Percentiles rank a stretch among this genome's conserved stretches.
phyloP scores from a whole-genome alignment of 1,140 invertebrate genomes.

The Drosophila obscura region DNA sequence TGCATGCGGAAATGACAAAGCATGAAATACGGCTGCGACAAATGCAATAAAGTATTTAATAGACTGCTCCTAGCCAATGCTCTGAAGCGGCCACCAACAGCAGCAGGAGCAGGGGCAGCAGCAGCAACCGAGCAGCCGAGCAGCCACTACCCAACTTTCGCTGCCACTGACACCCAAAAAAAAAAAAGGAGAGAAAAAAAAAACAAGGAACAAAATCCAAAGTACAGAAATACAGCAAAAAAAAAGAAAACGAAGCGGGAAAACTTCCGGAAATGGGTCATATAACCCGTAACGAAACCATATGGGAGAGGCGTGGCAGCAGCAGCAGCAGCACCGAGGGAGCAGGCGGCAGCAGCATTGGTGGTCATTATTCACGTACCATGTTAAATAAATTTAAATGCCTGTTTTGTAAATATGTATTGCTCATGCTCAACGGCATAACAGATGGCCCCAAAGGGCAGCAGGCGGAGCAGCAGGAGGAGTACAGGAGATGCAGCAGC shows the following conservation, averaged over 20 bases:
- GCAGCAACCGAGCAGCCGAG: conserved; percentile 5
- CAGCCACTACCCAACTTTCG: conserved; percentile 49
- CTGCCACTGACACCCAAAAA: conserved; percentile 72
- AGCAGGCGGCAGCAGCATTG: conserved; percentile 46
- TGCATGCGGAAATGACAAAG: conserved; percentile 81
- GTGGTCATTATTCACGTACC: conserved; percentile 80
- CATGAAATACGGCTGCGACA: conserved; percentile 81
- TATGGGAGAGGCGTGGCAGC: conserved; percentile 56
- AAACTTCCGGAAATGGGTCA: conserved; percentile 49
- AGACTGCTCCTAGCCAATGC: conserved; percentile 72
- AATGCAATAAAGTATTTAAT: conserved; percentile 83
- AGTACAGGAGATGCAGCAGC: neutral
- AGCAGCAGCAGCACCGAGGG: conserved; percentile 26
- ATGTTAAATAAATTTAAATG: conserved; percentile 82
- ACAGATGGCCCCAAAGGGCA: conserved; percentile 54
- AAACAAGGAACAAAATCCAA: conserved; percentile 38
- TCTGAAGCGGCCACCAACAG: conserved; percentile 16
- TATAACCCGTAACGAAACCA: conserved; percentile 26
- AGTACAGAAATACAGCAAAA: neutral
- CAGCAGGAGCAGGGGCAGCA: conserved; percentile 11
- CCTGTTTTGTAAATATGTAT: conserved; percentile 81
- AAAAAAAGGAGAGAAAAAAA: conserved; percentile 24
- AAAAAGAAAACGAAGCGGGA: conserved; percentile 41
- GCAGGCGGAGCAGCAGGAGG: neutral
- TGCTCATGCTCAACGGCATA: conserved; percentile 60